Base-by-base conservation (phyloP, 2,113 vertebrate species). In the Oostethus manadensis region DNA sequence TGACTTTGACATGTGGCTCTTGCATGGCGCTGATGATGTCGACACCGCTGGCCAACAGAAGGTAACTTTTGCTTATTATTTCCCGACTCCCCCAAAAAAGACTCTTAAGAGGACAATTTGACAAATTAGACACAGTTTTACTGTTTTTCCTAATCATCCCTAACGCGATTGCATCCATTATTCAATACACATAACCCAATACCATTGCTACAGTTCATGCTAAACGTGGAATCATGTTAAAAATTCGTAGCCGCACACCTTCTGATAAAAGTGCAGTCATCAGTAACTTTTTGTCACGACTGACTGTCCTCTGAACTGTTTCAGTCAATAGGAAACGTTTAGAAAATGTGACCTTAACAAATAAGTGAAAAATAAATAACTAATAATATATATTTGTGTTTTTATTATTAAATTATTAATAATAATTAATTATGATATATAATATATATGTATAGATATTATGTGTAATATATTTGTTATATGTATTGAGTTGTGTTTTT, bases 1-100 rank as follows among this genome's bases (percentile, higher is more conserved):
- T 98, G 96, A 93, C 94, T 94, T 91, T 97, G 95, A 97, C 96
- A 98, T 97, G 92, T 98, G 96, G 91, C 94, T 89, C 88, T 99
- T 98, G 95, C 94, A 98, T 99, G 97, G 93, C 93, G 93, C 94
- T 96, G 96, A 85, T 87, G 96, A 95, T 96, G 96, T 96, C 94
- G 90, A 94, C 97, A 91, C 87, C 94, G 94, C 93, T 94, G 94
- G 89, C 92, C 92, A 96, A 94, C 88, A 91, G 97, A 97, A 97
- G 97, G 97, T 98, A 99, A 97, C n/a, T 60, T 61, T 85, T 26
- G 87, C 88, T 93, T 92, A 90, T 53, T 75, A 68, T 76, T 89
- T 93, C 92, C 89, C 90, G 91, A 71, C 54, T 10, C 57, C 20
- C 55, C 73, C 56, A 70, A 47, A 23, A 13, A 11, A 23, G 51